These are phyloP conservation scores for Mesocricetus auratus DNA, from an alignment of 2,113 vertebrate genomes.

Conservation along the genomic window DNA sequence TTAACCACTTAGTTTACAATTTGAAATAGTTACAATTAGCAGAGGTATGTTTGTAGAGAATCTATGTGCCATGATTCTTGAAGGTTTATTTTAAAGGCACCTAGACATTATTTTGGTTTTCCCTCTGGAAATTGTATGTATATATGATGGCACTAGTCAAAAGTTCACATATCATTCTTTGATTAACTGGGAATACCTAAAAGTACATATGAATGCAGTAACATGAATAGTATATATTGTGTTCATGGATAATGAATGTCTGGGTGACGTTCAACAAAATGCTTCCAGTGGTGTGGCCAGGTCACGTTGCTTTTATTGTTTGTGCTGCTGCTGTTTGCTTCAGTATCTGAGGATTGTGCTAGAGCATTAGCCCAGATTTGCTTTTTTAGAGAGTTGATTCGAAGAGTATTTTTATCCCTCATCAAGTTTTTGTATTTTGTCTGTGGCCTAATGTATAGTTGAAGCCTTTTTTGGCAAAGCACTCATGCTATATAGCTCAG, in stretches of 20 bases:
- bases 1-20: slow-evolving; percentile 44
- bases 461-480: neutral
- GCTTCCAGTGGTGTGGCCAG: neutral
- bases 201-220: neutral
- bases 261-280: neutral
- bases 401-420: neutral
- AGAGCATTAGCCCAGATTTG: neutral
- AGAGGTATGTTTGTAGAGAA: slow-evolving; percentile 47
- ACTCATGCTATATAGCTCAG: neutral
- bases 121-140: slow-evolving; percentile 48
- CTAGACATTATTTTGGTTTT: neutral
- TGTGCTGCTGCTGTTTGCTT: slow-evolving; percentile 16
- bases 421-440: slow-evolving; percentile 28
- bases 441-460: neutral
- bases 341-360: neutral
- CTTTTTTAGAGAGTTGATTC: neutral
- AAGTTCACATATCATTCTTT: slow-evolving; percentile 7
- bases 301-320: neutral
- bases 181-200: slow-evolving; percentile 5
- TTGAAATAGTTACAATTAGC: slow-evolving; percentile 5
- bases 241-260: neutral
- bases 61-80: neutral
- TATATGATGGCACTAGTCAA: slow-evolving; percentile 34
- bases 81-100: neutral
- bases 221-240: neutral